phyloP scores from a whole-genome alignment of 2,113 vertebrate species.

The Ceyx cyanopectus region DNA sequence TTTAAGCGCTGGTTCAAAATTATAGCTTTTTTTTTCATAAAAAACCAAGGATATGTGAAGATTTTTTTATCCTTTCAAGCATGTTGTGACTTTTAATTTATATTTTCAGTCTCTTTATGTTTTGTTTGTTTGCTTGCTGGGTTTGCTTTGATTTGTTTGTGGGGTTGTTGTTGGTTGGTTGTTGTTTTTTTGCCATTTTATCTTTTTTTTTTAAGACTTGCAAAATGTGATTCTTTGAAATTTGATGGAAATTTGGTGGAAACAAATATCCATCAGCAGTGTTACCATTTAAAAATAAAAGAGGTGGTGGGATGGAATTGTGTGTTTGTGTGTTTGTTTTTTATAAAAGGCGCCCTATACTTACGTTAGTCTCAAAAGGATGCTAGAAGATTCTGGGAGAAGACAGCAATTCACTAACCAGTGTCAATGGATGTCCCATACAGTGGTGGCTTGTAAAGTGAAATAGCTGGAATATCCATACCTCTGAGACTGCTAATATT shows the following conservation, averaged over 20 bases:
- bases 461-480: background rate
- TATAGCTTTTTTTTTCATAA: background rate
- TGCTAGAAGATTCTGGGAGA: background rate
- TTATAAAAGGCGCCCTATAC: background rate
- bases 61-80: background rate
- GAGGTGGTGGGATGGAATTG: background rate
- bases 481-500: background rate
- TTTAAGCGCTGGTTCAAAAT: background rate
- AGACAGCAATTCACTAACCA: background rate
- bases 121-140: too few species aligned
- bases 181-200: too few species aligned
- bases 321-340: background rate
- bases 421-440: background rate
- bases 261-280: background rate
- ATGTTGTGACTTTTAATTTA: background rate
- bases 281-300: background rate
- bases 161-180: too few species aligned
- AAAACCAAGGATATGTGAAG: background rate
- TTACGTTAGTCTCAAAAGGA: background rate
- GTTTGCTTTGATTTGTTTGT: too few species aligned
- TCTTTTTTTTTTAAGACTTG: background rate
- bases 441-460: rapidly evolving
- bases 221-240: background rate
- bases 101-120: background rate
- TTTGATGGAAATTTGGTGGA: background rate